phyloP scores from a whole-genome alignment of 2,797 vertebrate genomes.

The Melanogrammus aeglefinus region DNA sequence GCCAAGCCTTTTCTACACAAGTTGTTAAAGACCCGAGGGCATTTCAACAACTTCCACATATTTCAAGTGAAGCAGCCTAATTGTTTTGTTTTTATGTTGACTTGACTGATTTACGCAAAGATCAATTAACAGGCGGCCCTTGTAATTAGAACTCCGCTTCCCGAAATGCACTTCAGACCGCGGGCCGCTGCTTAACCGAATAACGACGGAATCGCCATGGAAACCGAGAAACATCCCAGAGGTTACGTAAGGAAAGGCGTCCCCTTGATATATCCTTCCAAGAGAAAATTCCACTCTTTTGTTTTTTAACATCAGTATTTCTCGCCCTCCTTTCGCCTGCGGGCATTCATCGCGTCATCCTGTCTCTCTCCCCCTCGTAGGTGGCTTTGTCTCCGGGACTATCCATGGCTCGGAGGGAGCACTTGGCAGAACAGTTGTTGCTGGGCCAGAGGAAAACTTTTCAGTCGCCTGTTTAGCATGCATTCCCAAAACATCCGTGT shows the following conservation, averaged over 20 bases:
- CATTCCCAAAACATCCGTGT: not conserved
- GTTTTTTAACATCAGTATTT: slow-evolving; percentile 27
- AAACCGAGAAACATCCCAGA: slow-evolving; percentile 61
- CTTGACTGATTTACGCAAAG: slow-evolving; percentile 52
- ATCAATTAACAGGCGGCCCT: slow-evolving; percentile 56
- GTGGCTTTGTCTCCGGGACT: not conserved
- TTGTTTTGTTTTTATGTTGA: slow-evolving; percentile 57
- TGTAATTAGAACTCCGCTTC: slow-evolving; percentile 22
- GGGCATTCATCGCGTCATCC: slow-evolving; percentile 14
- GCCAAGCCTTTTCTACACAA: not conserved
- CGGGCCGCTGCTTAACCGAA: slow-evolving; percentile 25
- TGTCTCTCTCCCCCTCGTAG: not conserved
- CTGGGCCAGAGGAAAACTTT: not conserved
- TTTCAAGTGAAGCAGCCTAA: slow-evolving; percentile 29
- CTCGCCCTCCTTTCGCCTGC: slow-evolving; percentile 23
- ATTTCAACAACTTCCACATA: slow-evolving; percentile 4
- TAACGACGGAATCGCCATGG: slow-evolving; percentile 50
- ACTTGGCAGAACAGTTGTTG: slow-evolving; percentile 9
- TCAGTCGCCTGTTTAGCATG: not conserved
- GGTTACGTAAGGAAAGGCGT: slow-evolving; percentile 67
- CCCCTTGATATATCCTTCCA: slow-evolving; percentile 45
- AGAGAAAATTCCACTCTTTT: slow-evolving; percentile 28
- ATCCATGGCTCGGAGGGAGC: slow-evolving; percentile 13
- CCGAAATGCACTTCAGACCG: not conserved
- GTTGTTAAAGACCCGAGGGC: not conserved